These are phyloP conservation scores for Lytechinus pictus DNA, from an alignment of 35 echinoderm and acorn worm species.

Conservation along the genomic window DNA sequence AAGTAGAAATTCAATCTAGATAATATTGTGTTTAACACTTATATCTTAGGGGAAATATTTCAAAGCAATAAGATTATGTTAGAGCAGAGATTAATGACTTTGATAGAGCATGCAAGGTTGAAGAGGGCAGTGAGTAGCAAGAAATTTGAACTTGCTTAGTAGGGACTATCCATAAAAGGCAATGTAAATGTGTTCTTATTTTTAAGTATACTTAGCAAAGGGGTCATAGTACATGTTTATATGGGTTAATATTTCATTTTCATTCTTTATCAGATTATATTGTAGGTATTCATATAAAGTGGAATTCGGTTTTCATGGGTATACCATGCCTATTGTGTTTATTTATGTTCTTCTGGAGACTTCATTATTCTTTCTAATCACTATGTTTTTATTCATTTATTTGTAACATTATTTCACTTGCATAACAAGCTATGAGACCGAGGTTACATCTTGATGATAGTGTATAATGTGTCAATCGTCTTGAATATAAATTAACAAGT, in stretches of 20 bases:
- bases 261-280: neutral
- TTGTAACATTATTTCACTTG: neutral
- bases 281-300: neutral
- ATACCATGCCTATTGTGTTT: neutral
- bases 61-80: neutral
- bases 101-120: neutral
- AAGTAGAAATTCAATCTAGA: too few relatives aligned
- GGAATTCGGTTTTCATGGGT: neutral
- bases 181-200: neutral
- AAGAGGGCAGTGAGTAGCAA: neutral
- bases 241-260: constrained; percentile 6
- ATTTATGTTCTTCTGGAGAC: neutral
- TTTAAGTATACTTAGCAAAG: neutral
- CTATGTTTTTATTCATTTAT: neutral
- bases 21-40: too few relatives aligned
- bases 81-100: constrained; percentile 9
- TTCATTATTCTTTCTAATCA: neutral
- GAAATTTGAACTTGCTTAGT: neutral
- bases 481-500: neutral
- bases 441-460: neutral
- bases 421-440: neutral
- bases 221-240: neutral
- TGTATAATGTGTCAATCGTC: neutral
- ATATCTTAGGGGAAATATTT: neutral
- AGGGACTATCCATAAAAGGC: neutral